A percentile compares a stretch with the other conserved stretches of the same genome.
Evolutionary conservation across 1,140 invertebrate genomes (phyloP).

Genomic region (Semibalanus balanoides): DNA sequence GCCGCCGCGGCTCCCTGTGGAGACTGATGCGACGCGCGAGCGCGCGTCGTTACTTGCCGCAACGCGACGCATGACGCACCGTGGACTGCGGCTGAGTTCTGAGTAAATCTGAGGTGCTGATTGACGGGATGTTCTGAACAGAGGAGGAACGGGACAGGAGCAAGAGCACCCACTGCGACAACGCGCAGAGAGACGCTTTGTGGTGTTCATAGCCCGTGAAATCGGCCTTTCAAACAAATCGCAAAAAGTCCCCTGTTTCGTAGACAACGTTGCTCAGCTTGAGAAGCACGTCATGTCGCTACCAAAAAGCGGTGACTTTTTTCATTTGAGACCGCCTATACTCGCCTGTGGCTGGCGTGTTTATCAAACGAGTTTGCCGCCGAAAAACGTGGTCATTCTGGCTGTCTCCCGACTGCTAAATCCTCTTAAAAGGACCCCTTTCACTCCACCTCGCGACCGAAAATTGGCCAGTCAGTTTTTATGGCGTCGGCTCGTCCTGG

Average conservation of each 20-base stretch:
- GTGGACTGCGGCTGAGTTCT: too few relatives aligned
- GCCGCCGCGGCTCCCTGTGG: neutral
- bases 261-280: neutral
- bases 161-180: too few relatives aligned
- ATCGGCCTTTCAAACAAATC: neutral
- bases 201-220: neutral
- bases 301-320: neutral
- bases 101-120: too few relatives aligned
- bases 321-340: neutral
- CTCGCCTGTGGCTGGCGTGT: neutral
- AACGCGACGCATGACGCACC: too few relatives aligned
- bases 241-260: neutral
- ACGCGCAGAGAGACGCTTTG: too few relatives aligned
- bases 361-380: neutral
- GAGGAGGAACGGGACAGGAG: too few relatives aligned
- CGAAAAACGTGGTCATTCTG: neutral
- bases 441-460: slow-evolving; percentile 4
- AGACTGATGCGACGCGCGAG: neutral
- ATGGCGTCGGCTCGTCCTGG: neutral
- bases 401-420: neutral
- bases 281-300: neutral
- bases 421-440: neutral
- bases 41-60: too few relatives aligned
- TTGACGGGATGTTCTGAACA: too few relatives aligned
- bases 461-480: neutral